Evolutionary conservation across 1,140 invertebrate species (phyloP), one percentile per base, ranked within the genome.

Genomic region (Cherax quadricarinatus): DNA sequence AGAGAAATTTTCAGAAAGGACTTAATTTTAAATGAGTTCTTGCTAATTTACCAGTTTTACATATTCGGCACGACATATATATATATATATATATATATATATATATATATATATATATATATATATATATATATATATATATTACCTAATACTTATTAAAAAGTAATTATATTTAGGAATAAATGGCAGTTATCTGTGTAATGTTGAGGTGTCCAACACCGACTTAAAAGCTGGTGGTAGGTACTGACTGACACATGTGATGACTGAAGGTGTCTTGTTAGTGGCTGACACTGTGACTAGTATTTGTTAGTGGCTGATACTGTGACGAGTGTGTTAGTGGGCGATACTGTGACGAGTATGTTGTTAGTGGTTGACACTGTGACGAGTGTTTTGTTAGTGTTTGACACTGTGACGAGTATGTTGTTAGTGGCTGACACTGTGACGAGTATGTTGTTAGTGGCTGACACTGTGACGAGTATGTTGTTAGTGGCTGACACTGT

Each of bases 61-160:
- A 0, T 41, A 41, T 1, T 41, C 30, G 30, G 30, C 30, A 41
- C 30, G 30, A 41, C 30, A 41, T 41, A 41, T 41, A 48, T 80
- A 51, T 30, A 51, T 80, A 51, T 80, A 51, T 80, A 51, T 80
- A 51, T 80, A 21, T 80, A 48, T 80, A 48, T 80, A 51, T 80
- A 51, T 41, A 80, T 80, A 48, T 41, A 48, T 10, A 48, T 41
- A 80, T 41, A 80, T 41, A 80, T 41, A 48, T 80, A 80, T 80
- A 80, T 80, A 80, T 80, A 80, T 80, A 80, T 80, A 80, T 80
- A 41, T 80, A 41, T 80, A 80, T 41, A 80, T 41, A 80, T 41
- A 80, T 80, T 2, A 41, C 30, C 30, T 41, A 41, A 41, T 41
- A 41, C 30, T 41, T 2, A 41, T 41, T 41, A 41, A 41, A 41